Conservation (phyloP, 2,113 vertebrate species). For the Neotoma lepida region DNA sequence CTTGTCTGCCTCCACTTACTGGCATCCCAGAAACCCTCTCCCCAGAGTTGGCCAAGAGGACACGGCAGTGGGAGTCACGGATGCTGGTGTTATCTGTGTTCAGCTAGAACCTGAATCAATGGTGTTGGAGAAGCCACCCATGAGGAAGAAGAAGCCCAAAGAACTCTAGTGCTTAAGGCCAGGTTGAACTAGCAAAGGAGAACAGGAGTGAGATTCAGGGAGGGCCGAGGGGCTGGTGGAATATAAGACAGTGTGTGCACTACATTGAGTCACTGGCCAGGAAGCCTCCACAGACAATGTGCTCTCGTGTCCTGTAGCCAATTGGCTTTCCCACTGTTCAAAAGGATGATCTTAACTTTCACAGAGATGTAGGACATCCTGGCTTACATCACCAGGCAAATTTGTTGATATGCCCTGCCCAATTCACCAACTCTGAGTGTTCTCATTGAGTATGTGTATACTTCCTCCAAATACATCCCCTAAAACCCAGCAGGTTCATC, state of each 20-base stretch:
- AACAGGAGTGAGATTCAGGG: fast-evolving
- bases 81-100: background rate
- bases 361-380: background rate
- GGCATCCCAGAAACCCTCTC: background rate
- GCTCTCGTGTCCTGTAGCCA: background rate
- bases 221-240: background rate
- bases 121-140: background rate
- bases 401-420: background rate
- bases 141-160: background rate
- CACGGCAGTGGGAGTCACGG: background rate
- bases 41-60: background rate
- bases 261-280: too few relatives aligned
- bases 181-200: background rate
- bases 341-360: background rate
- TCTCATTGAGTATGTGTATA: background rate
- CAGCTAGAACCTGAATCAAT: background rate
- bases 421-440: background rate
- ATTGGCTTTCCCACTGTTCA: background rate
- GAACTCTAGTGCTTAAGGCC: background rate
- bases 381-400: background rate
- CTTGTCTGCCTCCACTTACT: background rate
- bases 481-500: background rate
- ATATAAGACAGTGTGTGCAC: background rate
- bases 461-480: background rate
- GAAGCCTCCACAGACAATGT: background rate